Conservation (phyloP, 2,888 invertebrate genomes). For the Ophonus ardosiacus region DNA sequence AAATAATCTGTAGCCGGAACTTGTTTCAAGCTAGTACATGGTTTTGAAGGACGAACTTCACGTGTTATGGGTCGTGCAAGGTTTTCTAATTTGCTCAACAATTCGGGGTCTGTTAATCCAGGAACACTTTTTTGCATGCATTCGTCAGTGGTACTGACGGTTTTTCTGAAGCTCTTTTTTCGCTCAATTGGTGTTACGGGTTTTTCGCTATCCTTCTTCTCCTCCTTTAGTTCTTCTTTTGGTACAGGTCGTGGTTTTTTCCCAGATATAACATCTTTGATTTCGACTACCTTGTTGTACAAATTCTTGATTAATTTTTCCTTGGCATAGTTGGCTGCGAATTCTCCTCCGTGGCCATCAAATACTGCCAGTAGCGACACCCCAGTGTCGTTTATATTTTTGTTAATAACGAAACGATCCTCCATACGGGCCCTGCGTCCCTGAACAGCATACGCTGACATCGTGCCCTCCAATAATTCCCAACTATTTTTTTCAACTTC, state of each 20-base stretch:
- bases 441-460: conserved; percentile 93
- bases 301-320: conserved; percentile 91
- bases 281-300: conserved; percentile 85
- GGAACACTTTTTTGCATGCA: conserved; percentile 74
- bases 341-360: conserved; percentile 97
- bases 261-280: conserved; percentile 83
- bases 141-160: conserved; percentile 79
- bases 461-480: conserved; percentile 86
- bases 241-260: conserved; percentile 72
- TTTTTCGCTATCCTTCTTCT: conserved; percentile 75
- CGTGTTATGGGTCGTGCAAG: conserved; percentile 80
- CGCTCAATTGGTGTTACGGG: conserved; percentile 76
- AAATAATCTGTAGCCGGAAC: conserved; percentile 82
- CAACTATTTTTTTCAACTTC: conserved; percentile 82
- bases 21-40: conserved; percentile 75
- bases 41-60: conserved; percentile 78
- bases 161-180: conserved; percentile 83
- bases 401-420: conserved; percentile 93
- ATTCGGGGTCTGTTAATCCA: conserved; percentile 83
- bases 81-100: conserved; percentile 82
- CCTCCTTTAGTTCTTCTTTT: conserved; percentile 75
- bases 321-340: conserved; percentile 94
- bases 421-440: conserved; percentile 95
- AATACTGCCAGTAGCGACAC: conserved; percentile 94
- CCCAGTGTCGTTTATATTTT: conserved; percentile 89